phyloP scores from a whole-genome alignment of 2,888 invertebrate genomes.

The Carabus problematicus region DNA sequence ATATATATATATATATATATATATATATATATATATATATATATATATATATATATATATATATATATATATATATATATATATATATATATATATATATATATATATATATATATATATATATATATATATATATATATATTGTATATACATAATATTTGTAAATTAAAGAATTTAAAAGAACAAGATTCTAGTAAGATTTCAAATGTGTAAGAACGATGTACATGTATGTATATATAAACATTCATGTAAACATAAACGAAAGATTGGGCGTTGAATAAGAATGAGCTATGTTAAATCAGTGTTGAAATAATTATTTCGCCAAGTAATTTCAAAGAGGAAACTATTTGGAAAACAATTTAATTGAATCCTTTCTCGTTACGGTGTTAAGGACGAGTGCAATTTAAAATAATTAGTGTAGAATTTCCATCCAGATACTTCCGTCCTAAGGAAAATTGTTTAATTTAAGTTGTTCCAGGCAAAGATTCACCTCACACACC shows the following conservation, averaged over 20 bases:
- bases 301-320: constrained; percentile 33
- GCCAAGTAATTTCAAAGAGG: constrained; percentile 28
- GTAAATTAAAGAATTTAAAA: background rate
- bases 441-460: constrained; percentile 20
- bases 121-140: no score
- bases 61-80: constrained; percentile 20
- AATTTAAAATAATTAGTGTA: constrained; percentile 35
- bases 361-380: constrained; percentile 27
- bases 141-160: no score
- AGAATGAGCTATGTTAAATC: constrained; percentile 25
- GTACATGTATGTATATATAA: no score
- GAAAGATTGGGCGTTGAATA: constrained; percentile 12
- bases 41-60: constrained; percentile 18
- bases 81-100: no score
- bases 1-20: no score
- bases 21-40: constrained; percentile 9
- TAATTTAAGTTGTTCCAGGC: background rate
- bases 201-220: no score
- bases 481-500: no score
- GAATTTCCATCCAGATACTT: constrained; percentile 29
- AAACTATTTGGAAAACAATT: constrained; percentile 2
- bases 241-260: no score
- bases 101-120: background rate
- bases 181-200: no score
- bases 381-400: constrained; percentile 11